Evolutionary conservation across 1,140 invertebrate species (phyloP).

Genomic region (Drosophila grimshawi): DNA sequence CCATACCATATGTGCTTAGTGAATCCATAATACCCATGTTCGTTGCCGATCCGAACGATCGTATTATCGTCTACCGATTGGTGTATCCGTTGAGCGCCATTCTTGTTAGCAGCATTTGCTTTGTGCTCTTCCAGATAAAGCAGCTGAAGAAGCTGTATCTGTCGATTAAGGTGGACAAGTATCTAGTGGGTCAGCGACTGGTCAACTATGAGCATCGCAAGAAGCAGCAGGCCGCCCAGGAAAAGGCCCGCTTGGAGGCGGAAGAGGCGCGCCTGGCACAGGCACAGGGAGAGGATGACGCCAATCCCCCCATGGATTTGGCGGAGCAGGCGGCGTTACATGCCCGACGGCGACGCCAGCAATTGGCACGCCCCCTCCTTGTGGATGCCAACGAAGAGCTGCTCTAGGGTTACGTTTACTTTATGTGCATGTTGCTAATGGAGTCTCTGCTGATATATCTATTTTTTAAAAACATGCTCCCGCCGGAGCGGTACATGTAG

Average conservation of each 20-base stretch:
- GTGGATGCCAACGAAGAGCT: conserved; percentile 54
- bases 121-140: conserved; percentile 91
- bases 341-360: conserved; percentile 44
- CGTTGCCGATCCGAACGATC: conserved; percentile 89
- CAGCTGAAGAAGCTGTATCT: conserved; percentile 98
- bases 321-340: conserved; percentile 54
- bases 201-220: conserved; percentile 97
- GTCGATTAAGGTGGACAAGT: conserved; percentile 99
- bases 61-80: conserved; percentile 92
- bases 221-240: conserved; percentile 86
- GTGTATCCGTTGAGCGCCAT: conserved; percentile 96
- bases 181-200: conserved; percentile 96
- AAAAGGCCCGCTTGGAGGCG: conserved; percentile 53
- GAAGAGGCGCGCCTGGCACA: conserved; percentile 47
- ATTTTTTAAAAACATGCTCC: conserved; percentile 38
- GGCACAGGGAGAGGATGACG: conserved; percentile 7
- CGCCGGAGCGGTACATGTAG: conserved; percentile 7
- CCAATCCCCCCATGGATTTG: conserved; percentile 16
- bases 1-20: conserved; percentile 95
- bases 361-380: conserved; percentile 36
- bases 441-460: conserved; percentile 59
- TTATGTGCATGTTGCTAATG: conserved; percentile 42
- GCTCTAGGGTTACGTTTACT: conserved; percentile 54
- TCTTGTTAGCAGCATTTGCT: conserved; percentile 88
- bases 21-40: conserved; percentile 93